Evolutionary conservation across 2,797 vertebrate genomes (phyloP).

Genomic region (Sitta carolinensis): DNA sequence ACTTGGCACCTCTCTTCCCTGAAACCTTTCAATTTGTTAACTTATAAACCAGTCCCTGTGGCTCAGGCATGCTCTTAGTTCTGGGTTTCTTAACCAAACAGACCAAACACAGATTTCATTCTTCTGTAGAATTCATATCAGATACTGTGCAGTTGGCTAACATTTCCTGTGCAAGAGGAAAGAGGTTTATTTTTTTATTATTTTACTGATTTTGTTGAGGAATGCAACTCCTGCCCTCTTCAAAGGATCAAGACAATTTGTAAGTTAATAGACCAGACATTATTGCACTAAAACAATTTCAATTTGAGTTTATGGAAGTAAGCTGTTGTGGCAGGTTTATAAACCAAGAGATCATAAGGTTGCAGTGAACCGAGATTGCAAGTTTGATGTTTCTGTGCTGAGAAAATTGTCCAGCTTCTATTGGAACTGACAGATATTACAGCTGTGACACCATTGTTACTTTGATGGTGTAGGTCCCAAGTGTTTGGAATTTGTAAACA

Average conservation of each 20-base stretch:
- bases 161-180: not conserved
- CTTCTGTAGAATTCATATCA: not conserved
- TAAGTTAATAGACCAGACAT: constrained; percentile 65
- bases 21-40: not conserved
- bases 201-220: not conserved
- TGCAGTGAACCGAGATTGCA: constrained; percentile 21
- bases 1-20: not conserved
- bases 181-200: not conserved
- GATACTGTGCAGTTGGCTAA: not conserved
- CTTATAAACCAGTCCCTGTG: not conserved
- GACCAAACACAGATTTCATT: not conserved
- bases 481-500: not conserved
- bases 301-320: constrained; percentile 51
- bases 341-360: constrained; percentile 53
- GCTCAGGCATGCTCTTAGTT: not conserved
- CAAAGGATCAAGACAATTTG: constrained; percentile 48
- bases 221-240: constrained; percentile 8
- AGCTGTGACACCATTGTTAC: not conserved
- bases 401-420: constrained; percentile 37
- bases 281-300: constrained; percentile 61
- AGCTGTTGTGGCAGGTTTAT: constrained; percentile 51
- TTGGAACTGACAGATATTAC: not conserved
- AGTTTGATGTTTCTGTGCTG: constrained; percentile 7
- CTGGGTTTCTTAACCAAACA: not conserved
- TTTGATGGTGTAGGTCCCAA: not conserved